Conservation (phyloP, 1,140 invertebrate species). For the Spodoptera litura region DNA sequence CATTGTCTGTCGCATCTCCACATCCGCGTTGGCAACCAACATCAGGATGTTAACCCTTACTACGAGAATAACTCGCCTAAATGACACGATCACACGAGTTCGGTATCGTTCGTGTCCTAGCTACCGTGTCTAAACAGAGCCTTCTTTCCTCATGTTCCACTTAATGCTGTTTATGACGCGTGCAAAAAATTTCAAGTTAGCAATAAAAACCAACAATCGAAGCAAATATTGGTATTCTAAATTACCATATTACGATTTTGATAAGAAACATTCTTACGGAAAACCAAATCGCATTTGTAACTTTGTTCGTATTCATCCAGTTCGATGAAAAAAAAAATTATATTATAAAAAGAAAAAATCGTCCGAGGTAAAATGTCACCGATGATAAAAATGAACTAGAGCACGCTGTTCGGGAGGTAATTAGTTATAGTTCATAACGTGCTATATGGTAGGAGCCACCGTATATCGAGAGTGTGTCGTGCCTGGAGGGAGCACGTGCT, state of each 20-base stretch:
- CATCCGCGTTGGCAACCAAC: slow-evolving; percentile 45
- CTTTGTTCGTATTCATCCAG: too few relatives aligned
- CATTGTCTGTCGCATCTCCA: slow-evolving; percentile 31
- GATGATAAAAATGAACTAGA: too few relatives aligned
- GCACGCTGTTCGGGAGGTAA: background rate
- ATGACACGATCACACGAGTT: slow-evolving; percentile 44
- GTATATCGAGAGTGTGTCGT: slow-evolving; percentile 42
- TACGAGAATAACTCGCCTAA: slow-evolving; percentile 45
- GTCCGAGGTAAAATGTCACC: too few relatives aligned
- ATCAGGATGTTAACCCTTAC: slow-evolving; percentile 47
- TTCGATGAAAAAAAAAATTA: too few relatives aligned
- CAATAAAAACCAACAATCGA: too few relatives aligned
- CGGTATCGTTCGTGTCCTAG: slow-evolving; percentile 5
- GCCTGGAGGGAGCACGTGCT: slow-evolving; percentile 61
- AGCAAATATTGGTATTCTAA: too few relatives aligned
- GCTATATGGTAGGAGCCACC: slow-evolving; percentile 33
- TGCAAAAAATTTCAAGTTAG: too few relatives aligned
- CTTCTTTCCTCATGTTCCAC: background rate
- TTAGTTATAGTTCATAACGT: background rate
- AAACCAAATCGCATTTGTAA: too few relatives aligned
- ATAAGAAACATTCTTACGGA: too few relatives aligned
- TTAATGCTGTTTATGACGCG: background rate
- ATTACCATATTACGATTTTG: too few relatives aligned
- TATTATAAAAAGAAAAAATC: too few relatives aligned
- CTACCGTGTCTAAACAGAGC: slow-evolving; percentile 9